A percentile compares a stretch with the other conserved stretches of the same genome.
These are phyloP conservation scores for Rhingia rostrata DNA, from an alignment of 2,888 invertebrate species.

Conservation along the genomic window DNA sequence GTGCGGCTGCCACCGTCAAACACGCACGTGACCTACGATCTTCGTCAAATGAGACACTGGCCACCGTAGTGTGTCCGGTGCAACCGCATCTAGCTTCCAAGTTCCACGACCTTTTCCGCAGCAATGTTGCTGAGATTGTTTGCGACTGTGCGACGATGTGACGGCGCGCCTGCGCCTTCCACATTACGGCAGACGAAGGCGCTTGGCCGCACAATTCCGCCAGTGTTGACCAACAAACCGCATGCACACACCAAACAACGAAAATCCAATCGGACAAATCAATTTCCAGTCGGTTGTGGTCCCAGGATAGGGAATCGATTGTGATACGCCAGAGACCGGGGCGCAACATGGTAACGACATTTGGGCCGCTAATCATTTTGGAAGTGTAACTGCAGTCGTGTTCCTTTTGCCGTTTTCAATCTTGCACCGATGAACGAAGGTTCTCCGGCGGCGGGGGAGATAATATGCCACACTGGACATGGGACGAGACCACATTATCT, in stretches of 20 bases:
- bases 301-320: conserved; percentile 14
- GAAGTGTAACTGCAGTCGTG: conserved; percentile 67
- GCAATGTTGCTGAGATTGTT: conserved; percentile 37
- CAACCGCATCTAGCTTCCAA: conserved; percentile 64
- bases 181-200: conserved; percentile 16
- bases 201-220: conserved; percentile 16
- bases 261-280: conserved; percentile 73
- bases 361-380: conserved; percentile 65
- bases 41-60: conserved; percentile 68
- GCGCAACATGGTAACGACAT: conserved; percentile 60
- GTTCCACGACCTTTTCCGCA: conserved; percentile 71
- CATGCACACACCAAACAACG: conserved; percentile 53
- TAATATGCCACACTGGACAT: conserved; percentile 1
- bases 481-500: conserved; percentile 23
- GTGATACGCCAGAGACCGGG: not conserved
- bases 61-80: conserved; percentile 24
- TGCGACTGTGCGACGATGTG: conserved; percentile 5
- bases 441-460: not conserved
- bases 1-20: conserved; percentile 3
- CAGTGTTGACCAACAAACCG: conserved; percentile 61
- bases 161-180: conserved; percentile 14
- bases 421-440: conserved; percentile 1
- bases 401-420: conserved; percentile 27
- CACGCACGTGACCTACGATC: conserved; percentile 72
- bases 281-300: conserved; percentile 63